Percentiles rank a stretch among this genome's conserved stretches.
Evolutionary conservation across 2,888 invertebrate species (phyloP).

Genomic region (Chrysotoxum bicinctum): DNA sequence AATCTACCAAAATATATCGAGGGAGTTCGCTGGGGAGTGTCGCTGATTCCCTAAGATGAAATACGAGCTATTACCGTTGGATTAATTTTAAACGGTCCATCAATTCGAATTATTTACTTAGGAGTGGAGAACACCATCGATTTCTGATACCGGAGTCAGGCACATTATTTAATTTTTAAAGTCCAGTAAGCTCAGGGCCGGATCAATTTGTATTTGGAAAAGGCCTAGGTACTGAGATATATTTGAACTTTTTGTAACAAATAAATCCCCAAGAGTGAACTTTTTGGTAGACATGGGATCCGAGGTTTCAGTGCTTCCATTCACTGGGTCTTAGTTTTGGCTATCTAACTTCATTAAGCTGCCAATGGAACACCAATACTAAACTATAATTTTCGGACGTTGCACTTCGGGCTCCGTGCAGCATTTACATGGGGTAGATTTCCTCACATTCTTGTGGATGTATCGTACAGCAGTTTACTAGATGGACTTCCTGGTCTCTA

Average conservation of each 20-base stretch:
- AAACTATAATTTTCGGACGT: no score
- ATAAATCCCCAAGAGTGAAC: neutral
- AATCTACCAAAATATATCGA: slow-evolving; percentile 31
- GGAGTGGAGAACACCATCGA: slow-evolving; percentile 58
- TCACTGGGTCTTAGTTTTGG: neutral
- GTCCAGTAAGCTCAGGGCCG: neutral
- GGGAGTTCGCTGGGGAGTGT: slow-evolving; percentile 43
- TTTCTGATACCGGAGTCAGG: slow-evolving; percentile 43
- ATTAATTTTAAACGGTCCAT: slow-evolving; percentile 72
- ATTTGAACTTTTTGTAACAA: slow-evolving; percentile 3
- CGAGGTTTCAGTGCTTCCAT: slow-evolving; percentile 18
- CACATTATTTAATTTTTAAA: slow-evolving; percentile 23
- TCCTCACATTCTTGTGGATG: neutral
- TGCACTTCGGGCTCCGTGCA: no score
- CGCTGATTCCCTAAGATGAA: slow-evolving; percentile 43
- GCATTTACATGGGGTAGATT: neutral
- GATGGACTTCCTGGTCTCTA: slow-evolving; percentile 22
- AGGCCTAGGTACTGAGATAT: no score
- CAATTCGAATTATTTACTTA: slow-evolving; percentile 69
- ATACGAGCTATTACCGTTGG: slow-evolving; percentile 71
- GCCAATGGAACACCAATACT: no score
- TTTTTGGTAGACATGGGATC: neutral
- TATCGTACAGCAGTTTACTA: no score
- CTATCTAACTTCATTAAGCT: no score
- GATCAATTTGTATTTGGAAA: neutral